Evolutionary conservation across 2,888 invertebrate species (phyloP), one percentile per base, ranked within the genome.

Genomic region (Pteria penguin): DNA sequence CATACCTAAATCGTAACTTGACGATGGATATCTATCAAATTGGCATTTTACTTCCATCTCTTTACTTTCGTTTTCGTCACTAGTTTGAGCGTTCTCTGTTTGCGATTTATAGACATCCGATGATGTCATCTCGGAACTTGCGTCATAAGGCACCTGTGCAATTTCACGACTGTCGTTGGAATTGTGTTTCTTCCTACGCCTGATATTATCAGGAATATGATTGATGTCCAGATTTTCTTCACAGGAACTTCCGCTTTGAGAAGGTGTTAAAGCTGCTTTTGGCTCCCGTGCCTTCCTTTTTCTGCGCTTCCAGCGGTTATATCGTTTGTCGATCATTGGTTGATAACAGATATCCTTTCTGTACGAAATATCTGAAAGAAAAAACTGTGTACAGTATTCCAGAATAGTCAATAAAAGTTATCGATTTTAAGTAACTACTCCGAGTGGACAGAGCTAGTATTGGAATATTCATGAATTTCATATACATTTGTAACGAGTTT

Each of bases 281-380:
- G 8, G 45, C 11, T 45, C 11, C 18, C 45, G 8, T 14, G 0
- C 45, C 18, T 45, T 45, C 26, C 36, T 60, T 45, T 63, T 77
- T 18, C 72, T 62, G 0, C 75, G 57, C 65, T 72, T 77, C 80
- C 80, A 80, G 57, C 77, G 71, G 36, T 80, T 77, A 68, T 80
- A 80, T 55, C 80, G 33, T 75, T 77, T 77, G 52, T 80, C 80
- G 4, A 62, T 70, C n/a, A 72, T 75, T 8, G 80, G 62, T 3
- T 60, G 33, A 29, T 67, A 80, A 24, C 72, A 75, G 1, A 77
- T 52, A 24, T 69, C 72, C 22, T 32, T 70, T 26, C 65, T 62
- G 11, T 26, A 24, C 8, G 58, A 27, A 4, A 79, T 55, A 52
- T 79, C 73, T 77, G 22, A 32, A 29, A 54, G 54, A n/a, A n/a